Conservation (phyloP, 2,797 vertebrate genomes). For the Anableps anableps region DNA sequence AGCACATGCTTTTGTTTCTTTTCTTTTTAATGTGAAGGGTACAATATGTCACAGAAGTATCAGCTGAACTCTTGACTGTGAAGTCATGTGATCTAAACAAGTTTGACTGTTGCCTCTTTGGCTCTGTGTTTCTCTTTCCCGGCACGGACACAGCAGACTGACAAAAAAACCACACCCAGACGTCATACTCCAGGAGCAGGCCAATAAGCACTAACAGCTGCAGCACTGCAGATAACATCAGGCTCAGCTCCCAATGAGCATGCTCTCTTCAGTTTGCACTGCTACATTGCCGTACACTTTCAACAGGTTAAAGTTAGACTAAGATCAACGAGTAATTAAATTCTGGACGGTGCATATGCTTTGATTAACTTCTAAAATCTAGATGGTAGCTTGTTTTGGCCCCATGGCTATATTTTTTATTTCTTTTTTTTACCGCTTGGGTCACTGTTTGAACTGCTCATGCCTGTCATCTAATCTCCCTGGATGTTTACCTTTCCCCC, state of each 20-base stretch:
- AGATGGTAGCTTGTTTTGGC: conserved; percentile 30
- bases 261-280: conserved; percentile 23
- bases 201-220: conserved; percentile 53
- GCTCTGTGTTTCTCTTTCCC: conserved; percentile 37
- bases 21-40: conserved; percentile 27
- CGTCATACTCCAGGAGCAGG: conserved; percentile 50
- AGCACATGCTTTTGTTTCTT: conserved; percentile 8
- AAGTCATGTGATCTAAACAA: conserved; percentile 57
- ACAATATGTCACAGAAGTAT: conserved; percentile 25
- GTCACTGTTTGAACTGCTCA: conserved; percentile 63
- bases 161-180: conserved; percentile 71
- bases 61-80: conserved; percentile 24
- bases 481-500: conserved; percentile 72
- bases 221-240: conserved; percentile 64
- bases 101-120: conserved; percentile 48
- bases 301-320: conserved; percentile 5
- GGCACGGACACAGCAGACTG: conserved; percentile 42
- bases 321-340: conserved; percentile 21
- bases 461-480: conserved; percentile 67
- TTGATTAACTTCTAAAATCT: conserved; percentile 31
- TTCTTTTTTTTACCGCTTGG: conserved; percentile 33
- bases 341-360: conserved; percentile 2
- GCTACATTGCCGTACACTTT: conserved; percentile 8
- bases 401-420: conserved; percentile 13
- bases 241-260: conserved; percentile 28